These are phyloP conservation scores for Timandra comae DNA, from an alignment of 2,888 invertebrate genomes.

Conservation along the genomic window DNA sequence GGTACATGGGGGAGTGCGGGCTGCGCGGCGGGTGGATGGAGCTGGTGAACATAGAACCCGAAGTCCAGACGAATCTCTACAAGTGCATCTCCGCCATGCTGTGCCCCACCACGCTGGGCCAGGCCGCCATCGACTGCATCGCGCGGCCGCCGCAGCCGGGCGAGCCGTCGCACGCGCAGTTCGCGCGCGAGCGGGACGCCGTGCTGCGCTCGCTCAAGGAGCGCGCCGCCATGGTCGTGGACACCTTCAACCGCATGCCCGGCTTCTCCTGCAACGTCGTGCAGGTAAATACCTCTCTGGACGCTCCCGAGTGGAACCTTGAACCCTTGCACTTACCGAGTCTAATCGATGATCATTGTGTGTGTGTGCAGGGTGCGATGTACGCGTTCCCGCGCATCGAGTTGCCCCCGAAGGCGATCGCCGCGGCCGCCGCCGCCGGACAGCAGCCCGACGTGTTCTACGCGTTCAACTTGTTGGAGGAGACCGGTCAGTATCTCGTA, in stretches of 20 bases:
- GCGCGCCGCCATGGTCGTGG: slow-evolving; percentile 89
- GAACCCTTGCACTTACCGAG: too few relatives aligned
- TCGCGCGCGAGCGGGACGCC: slow-evolving; percentile 81
- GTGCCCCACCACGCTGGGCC: slow-evolving; percentile 96
- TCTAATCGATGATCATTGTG: too few relatives aligned
- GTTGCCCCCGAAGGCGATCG: slow-evolving; percentile 89
- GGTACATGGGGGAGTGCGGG: slow-evolving; percentile 95
- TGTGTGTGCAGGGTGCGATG: slow-evolving; percentile 88
- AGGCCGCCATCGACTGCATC: slow-evolving; percentile 91
- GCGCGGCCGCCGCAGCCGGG: slow-evolving; percentile 87
- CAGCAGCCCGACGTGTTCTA: slow-evolving; percentile 93
- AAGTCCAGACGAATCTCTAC: slow-evolving; percentile 81
- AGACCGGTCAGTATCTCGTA: slow-evolving; percentile 75
- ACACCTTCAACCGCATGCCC: slow-evolving; percentile 92
- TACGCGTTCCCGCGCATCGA: slow-evolving; percentile 95
- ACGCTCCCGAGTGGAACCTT: too few relatives aligned
- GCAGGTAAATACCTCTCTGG: slow-evolving; percentile 43
- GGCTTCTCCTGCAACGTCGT: slow-evolving; percentile 90
- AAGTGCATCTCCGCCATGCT: slow-evolving; percentile 93
- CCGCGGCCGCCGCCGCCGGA: slow-evolving; percentile 85
- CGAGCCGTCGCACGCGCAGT: slow-evolving; percentile 91
- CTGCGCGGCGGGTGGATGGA: slow-evolving; percentile 97
- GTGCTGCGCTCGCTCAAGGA: slow-evolving; percentile 84
- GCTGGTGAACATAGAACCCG: slow-evolving; percentile 89
- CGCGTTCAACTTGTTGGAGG: slow-evolving; percentile 92